Conservation (phyloP, 2,113 vertebrate genomes). For the Emydura subglobosa region DNA sequence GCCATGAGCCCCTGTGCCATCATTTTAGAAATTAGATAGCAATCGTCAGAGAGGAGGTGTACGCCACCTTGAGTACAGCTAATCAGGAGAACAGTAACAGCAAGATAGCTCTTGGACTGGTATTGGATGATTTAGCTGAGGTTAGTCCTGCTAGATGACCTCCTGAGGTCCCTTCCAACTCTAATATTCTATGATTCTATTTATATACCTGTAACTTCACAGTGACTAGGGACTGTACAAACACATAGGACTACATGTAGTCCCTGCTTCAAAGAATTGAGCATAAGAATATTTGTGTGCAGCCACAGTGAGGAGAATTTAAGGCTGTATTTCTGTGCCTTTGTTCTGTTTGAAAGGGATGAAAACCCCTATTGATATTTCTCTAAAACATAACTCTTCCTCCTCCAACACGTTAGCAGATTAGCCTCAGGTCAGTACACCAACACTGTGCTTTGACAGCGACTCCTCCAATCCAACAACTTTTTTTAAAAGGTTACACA, state of each 20-base stretch:
- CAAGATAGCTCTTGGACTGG: not conserved
- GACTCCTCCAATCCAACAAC: not conserved
- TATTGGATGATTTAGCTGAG: too few species aligned
- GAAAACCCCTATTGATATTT: accelerated
- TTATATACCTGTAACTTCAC: not conserved
- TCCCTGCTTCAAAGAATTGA: not conserved
- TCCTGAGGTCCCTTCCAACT: too few species aligned
- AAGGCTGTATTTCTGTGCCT: not conserved
- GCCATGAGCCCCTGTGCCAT: not conserved
- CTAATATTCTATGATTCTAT: too few species aligned
- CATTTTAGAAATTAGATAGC: not conserved
- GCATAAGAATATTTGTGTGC: not conserved
- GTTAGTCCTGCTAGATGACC: too few species aligned
- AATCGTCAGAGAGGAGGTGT: not conserved
- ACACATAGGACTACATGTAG: not conserved
- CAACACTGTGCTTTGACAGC: not conserved
- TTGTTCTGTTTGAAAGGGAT: not conserved
- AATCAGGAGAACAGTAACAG: not conserved
- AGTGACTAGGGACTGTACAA: not conserved
- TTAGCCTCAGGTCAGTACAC: not conserved
- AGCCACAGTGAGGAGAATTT: not conserved
- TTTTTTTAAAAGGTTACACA: not conserved
- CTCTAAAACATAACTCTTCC: not conserved
- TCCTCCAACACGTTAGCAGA: accelerated
- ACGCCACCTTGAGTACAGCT: not conserved